Base-by-base conservation (phyloP, 2,888 invertebrate genomes). In the Troides oblongomaculatus region DNA sequence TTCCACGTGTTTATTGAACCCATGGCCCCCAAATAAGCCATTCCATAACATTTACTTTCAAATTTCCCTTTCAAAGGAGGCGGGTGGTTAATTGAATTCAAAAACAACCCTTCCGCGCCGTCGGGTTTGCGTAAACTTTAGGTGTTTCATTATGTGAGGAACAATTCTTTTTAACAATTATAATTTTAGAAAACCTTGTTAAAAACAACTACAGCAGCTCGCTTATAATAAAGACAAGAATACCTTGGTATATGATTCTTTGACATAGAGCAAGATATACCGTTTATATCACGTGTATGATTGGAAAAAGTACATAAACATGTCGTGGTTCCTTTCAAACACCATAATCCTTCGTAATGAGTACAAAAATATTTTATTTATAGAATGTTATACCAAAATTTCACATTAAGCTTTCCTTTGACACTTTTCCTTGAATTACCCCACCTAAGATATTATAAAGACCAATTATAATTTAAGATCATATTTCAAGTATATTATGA, bases 1-100 rank as follows among this genome's bases (percentile, higher is more conserved):
- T 64, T 60, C 39, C 50, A 53, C 46, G 53, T 60, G 68, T 60
- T 43, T 50, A 60, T 64, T 53, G 60, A 64, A 68, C 23, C 64
- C 58, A 68, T 64, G 53, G 59, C 50, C 58, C 64, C 39, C 64
- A 60, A 66, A 43, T 60, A 59, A 53, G 58, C n/a, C 60, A 61
- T 71, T 64, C 61, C 67, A 67, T 67, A 68, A 71, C 70, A 71
- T 71, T 71, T 71, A 68, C 64, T 61, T 70, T 70, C 46, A 71
- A 70, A 70, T 66, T 70, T 70, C 60, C 66, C 18, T 59, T 66
- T 43, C 39, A 43, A 53, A 46, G 30, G 46, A 60, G 63, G 36
- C 46, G 30, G 59, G 50, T 12, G 59, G 64, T 67, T 71, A 71
- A 71, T 71, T 71, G 67, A 71, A 71, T 71, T 64, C 61, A 61